A percentile compares a stretch with the other conserved stretches of the same genome.
Conservation (phyloP, 2,113 vertebrate species). For the Capreolus pygargus region DNA sequence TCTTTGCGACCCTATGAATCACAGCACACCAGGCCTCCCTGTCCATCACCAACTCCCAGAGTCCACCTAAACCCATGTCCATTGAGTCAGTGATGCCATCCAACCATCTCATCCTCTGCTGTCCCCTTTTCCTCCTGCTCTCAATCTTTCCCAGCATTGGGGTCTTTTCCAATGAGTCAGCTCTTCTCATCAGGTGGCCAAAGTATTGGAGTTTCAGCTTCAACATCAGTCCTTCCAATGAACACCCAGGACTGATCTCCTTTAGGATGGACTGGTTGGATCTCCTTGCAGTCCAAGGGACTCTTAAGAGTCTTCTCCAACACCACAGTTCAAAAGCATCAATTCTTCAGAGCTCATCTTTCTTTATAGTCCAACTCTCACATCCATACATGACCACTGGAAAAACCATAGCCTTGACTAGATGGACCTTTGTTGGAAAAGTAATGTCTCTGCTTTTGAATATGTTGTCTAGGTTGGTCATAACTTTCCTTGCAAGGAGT, state of each 20-base stretch:
- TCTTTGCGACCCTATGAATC: not conserved
- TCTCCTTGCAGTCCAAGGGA: not conserved
- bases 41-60: not conserved
- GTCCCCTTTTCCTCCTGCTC: not conserved
- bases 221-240: not conserved
- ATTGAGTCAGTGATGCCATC: not conserved
- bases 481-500: not conserved
- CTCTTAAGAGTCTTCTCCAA: not conserved
- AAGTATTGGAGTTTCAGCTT: not conserved
- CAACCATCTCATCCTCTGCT: not conserved
- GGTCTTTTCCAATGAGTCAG: not conserved
- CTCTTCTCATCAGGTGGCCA: not conserved
- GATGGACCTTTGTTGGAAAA: not conserved
- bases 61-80: not conserved
- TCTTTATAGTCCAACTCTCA: not conserved
- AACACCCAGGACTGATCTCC: not conserved
- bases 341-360: accelerated
- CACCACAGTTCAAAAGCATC: not conserved
- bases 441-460: not conserved
- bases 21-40: accelerated
- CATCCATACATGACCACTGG: not conserved
- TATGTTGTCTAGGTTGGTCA: not conserved
- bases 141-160: not conserved
- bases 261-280: not conserved
- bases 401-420: not conserved